Evolutionary conservation across 2,797 vertebrate genomes (phyloP), one percentile per base, ranked within the genome.

Genomic region (Sebastes iracundus): DNA sequence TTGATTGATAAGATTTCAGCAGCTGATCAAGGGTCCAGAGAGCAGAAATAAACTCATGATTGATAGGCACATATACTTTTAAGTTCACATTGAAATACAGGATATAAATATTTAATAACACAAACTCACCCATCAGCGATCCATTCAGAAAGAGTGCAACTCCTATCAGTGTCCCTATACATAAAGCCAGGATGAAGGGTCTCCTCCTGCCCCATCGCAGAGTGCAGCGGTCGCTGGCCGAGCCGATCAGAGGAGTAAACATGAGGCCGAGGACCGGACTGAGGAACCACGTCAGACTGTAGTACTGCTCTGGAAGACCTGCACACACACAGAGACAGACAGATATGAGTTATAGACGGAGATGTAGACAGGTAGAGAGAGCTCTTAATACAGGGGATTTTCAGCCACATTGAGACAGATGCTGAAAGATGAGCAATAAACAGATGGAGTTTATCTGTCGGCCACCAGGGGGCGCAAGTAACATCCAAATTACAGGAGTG

Each of bases 231-330:
- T 99, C 98, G 13, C 98, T 99, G 23, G 98, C 98, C 0, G 98
- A 99, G 76, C 98, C 98, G 1, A 99, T 98, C 84, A 99, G 94
- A 1, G 98, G 98, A 3, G 98, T 99, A 94, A 98, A 98, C 87
- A 99, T 96, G 90, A 99, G 95, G 79, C 98, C 98, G 18, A 99
- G 96, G 82, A 99, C 95, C 0, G 98, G 98, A 92, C 98, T 99
- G 79, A 99, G 97, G 95, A 99, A 98, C 98, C 98, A 99, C 0
- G 98, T 99, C 91, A 99, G 96, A 81, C 98, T 99, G 96, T 99
- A 98, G 96, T 99, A 99, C 90, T 99, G 97, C 92, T 99, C 98
- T 85, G 98, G 98, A 95, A 99, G 98, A 97, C 98, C 98, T 99
- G 94, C 12, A 68, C 13, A 69, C 20, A 74, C 20, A 74, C 27